Base-by-base conservation (phyloP, 2,797 vertebrate genomes). In the Rousettus madagascariensis region DNA sequence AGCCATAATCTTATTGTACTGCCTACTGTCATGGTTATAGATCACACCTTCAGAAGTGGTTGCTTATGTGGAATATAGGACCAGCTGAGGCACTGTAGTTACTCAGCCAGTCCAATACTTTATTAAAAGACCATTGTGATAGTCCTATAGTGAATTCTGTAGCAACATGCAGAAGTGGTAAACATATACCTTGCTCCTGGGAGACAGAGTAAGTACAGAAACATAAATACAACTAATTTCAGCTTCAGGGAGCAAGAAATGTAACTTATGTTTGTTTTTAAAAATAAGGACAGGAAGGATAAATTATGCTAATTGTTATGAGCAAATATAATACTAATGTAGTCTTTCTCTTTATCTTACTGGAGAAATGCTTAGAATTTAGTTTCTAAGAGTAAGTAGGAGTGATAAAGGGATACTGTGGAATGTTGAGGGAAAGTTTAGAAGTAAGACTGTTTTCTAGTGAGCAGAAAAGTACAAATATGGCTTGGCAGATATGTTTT, bases 1-100 rank as follows among this genome's bases (percentile, higher is more conserved):
- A 95, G 82, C 74, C 8, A 10, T 95, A 72, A 80, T 95, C 95
- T 96, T 91, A 93, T 2, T 94, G 94, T 88, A 75, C 86, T 93
- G 72, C 74, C 71, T 92, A 22, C 74, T 85, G 57, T 77, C 53
- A 10, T 66, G 55, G 77, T 61, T 90, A n/a, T 86, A 93, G 84
- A 94, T 94, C 91, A 83, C n/a, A 74, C 63, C 90, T 91, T 93
- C 68, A 90, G 61, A 84, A 96, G 30, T 77, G 26, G 16, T 49
- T 91, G 90, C 72, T 94, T 94, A 43, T 2, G 0, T 89, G 78
- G 85, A 61, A 66, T 92, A 74, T 49, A 68, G 46, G 78, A 82
- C 65, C 33, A 75, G 75, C 33, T 41, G n/a, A 83, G 74, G 24
- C 49, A n/a, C 72, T 77, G 10, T 49, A 65, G 86, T 90, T 41